Percentiles rank a stretch among this genome's conserved stretches.
Evolutionary conservation across 2,888 invertebrate species (phyloP).

Genomic region (Steinernema hermaphroditum): DNA sequence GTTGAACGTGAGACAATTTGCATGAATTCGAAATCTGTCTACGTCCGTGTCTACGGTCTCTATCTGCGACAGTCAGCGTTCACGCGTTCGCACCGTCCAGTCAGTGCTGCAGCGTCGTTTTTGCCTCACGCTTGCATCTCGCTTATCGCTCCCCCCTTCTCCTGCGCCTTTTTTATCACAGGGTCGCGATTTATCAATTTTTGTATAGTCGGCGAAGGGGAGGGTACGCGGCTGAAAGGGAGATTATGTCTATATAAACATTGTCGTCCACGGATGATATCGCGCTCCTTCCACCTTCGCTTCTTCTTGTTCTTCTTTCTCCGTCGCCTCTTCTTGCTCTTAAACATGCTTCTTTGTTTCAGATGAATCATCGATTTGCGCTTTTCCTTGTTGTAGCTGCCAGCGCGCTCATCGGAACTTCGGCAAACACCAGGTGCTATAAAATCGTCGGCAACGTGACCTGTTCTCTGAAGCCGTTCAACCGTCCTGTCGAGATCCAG

Average conservation of each 20-base stretch:
- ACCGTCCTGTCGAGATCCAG: constrained; percentile 32
- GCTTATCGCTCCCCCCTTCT: neutral
- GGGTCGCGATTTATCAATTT: constrained; percentile 18
- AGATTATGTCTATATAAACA: constrained; percentile 29
- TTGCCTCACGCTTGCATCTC: neutral
- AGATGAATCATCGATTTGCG: neutral
- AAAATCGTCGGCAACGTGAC: constrained; percentile 7
- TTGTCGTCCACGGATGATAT: neutral
- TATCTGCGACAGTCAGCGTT: neutral
- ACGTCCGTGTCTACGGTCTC: no score
- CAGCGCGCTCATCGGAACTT: neutral
- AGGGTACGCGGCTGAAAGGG: neutral
- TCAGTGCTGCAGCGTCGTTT: neutral
- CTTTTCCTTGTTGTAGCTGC: neutral
- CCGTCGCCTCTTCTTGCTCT: no score
- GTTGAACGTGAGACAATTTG: no score
- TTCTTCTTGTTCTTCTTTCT: no score
- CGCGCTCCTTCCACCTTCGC: neutral
- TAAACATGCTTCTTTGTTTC: neutral
- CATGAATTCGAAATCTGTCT: no score
- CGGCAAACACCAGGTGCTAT: constrained; percentile 10
- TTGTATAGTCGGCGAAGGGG: neutral
- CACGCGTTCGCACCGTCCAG: no score
- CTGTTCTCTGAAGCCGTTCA: neutral
- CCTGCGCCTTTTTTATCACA: constrained; percentile 20